Conservation (phyloP, 2,113 vertebrate genomes). For the human region GRCh38 chr9:38443501-38444000, state of each 20-base stretch:
- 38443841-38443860: not conserved
- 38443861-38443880: not conserved
- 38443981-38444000: not conserved
- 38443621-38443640: not conserved
- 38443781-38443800: not conserved
- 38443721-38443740: not conserved
- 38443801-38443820: not conserved
- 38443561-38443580: not conserved
- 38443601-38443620: not conserved
- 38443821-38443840: not conserved
- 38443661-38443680: not conserved
- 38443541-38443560: not conserved
- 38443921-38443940: not conserved
- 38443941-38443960: not conserved
- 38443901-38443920: not conserved
- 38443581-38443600: not conserved
- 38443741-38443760: not conserved
- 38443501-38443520: not conserved
- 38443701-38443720: not conserved
- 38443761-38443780: not conserved
- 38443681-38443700: not conserved
- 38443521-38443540: not conserved
- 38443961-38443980: not conserved
- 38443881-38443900: no score
- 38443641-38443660: not conserved